Conservation (phyloP, 2,888 invertebrate species). For the Caenorhabditis angaria region DNA sequence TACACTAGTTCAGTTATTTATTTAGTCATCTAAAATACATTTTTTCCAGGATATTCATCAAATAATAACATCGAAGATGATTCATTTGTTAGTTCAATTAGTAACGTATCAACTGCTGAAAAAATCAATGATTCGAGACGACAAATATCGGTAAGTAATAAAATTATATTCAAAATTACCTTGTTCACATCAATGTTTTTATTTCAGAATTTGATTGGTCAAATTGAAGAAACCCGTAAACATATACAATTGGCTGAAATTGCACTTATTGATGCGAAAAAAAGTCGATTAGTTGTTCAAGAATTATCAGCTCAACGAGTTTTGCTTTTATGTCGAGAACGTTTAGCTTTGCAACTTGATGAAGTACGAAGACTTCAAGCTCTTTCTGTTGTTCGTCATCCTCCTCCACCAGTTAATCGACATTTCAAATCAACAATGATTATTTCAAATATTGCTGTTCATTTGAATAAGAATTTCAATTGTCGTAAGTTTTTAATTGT, state of each 20-base stretch:
- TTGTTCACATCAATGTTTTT: background rate
- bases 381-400: constrained; percentile 43
- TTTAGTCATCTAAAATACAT: no score
- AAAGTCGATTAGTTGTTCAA: constrained; percentile 41
- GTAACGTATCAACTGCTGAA: constrained; percentile 41
- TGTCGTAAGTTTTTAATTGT: constrained; percentile 28
- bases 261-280: constrained; percentile 41
- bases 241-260: constrained; percentile 49
- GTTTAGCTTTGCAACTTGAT: constrained; percentile 41
- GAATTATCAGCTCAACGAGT: constrained; percentile 47
- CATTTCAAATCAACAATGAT: constrained; percentile 49
- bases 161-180: background rate
- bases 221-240: constrained; percentile 40
- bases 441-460: constrained; percentile 47
- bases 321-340: constrained; percentile 45
- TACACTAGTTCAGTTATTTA: no score
- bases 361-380: constrained; percentile 49
- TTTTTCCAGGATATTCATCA: constrained; percentile 5
- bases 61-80: constrained; percentile 27
- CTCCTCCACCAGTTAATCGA: constrained; percentile 45
- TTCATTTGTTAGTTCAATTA: constrained; percentile 52
- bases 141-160: constrained; percentile 28
- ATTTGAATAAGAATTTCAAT: constrained; percentile 50
- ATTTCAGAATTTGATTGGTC: constrained; percentile 35
- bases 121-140: constrained; percentile 37